These are phyloP conservation scores for Drosophila meridionalis DNA, from an alignment of 2,888 invertebrate species.

Conservation along the genomic window DNA sequence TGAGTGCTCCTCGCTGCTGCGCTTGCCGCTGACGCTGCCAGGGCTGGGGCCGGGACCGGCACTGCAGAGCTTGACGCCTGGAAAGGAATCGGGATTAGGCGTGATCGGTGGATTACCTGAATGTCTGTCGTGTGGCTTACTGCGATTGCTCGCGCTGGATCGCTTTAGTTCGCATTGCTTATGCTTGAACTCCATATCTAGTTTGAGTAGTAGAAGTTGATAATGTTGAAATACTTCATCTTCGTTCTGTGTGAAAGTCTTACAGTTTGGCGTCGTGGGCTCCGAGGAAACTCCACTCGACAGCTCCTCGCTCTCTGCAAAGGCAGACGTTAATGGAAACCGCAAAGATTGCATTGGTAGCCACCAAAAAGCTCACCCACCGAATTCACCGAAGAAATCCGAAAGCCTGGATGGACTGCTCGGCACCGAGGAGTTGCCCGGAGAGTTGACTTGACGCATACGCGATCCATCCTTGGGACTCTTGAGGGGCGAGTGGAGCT, in stretches of 20 bases:
- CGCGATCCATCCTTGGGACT: constrained; percentile 80
- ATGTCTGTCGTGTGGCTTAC: constrained; percentile 50
- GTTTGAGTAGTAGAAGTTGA: constrained; percentile 89
- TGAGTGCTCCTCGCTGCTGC: constrained; percentile 79
- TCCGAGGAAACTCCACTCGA: constrained; percentile 86
- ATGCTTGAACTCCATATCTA: constrained; percentile 91
- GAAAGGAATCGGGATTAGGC: neutral
- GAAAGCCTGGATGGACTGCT: constrained; percentile 89
- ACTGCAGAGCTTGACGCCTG: constrained; percentile 54
- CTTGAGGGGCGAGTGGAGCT: constrained; percentile 83
- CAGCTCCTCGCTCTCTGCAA: constrained; percentile 84
- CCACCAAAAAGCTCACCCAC: constrained; percentile 84
- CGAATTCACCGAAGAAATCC: constrained; percentile 89
- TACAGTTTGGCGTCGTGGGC: constrained; percentile 84
- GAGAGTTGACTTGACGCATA: constrained; percentile 87
- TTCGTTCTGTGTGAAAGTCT: constrained; percentile 83
- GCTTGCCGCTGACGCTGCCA: constrained; percentile 60
- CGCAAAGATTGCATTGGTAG: neutral
- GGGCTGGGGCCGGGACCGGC: constrained; percentile 21
- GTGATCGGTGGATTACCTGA: neutral
- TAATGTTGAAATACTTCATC: constrained; percentile 91
- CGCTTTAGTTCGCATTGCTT: constrained; percentile 87
- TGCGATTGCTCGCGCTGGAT: constrained; percentile 67
- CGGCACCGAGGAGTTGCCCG: constrained; percentile 87
- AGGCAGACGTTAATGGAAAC: constrained; percentile 3